phyloP scores from a whole-genome alignment of 2,888 invertebrate genomes.

The Melanchra persicariae region DNA sequence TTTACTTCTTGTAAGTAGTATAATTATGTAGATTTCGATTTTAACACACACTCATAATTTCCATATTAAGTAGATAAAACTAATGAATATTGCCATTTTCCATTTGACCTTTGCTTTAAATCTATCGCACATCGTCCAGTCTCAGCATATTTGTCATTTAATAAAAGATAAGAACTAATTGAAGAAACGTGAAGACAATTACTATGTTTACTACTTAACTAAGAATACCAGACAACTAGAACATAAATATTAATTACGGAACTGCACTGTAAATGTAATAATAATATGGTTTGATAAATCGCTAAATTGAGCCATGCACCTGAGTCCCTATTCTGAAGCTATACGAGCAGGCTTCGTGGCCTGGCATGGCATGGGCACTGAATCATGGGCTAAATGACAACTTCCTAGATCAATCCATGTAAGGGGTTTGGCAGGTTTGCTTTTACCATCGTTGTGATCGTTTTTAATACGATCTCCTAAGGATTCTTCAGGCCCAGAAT shows the following conservation, averaged over 20 bases:
- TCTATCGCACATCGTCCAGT: constrained; percentile 23
- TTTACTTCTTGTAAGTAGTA: background rate
- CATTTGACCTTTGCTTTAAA: constrained; percentile 23
- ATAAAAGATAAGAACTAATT: constrained; percentile 43
- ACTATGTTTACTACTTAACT: constrained; percentile 18
- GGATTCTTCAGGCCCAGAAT: too few relatives aligned
- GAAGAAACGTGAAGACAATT: constrained; percentile 33
- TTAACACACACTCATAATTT: background rate
- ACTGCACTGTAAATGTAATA: background rate
- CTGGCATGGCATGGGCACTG: too few relatives aligned
- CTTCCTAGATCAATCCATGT: constrained; percentile 1
- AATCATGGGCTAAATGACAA: constrained; percentile 10
- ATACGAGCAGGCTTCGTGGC: too few relatives aligned
- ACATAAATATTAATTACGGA: constrained; percentile 14
- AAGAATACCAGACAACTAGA: constrained; percentile 14
- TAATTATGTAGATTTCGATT: background rate
- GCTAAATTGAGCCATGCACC: constrained; percentile 5
- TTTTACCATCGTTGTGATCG: background rate
- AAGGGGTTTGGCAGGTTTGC: background rate
- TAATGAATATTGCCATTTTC: constrained; percentile 7
- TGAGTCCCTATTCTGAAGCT: background rate
- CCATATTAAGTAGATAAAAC: constrained; percentile 11
- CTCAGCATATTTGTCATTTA: constrained; percentile 37
- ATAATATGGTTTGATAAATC: background rate
- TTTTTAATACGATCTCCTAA: background rate